These are phyloP conservation scores for Spodoptera litura DNA, from an alignment of 1,140 invertebrate genomes.

Conservation along the genomic window DNA sequence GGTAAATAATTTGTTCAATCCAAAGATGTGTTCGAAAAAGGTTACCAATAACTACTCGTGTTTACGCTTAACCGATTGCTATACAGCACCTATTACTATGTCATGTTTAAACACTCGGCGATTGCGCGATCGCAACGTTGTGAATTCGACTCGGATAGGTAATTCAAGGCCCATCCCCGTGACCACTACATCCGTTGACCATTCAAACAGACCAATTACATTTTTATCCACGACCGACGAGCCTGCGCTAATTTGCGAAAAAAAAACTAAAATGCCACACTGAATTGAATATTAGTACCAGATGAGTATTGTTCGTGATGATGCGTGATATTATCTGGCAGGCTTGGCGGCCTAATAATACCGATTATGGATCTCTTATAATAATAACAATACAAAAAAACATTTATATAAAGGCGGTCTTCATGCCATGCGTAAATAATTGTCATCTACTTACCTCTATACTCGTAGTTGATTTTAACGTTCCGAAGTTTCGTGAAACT, in stretches of 20 bases:
- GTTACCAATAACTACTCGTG: neutral
- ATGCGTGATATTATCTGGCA: neutral
- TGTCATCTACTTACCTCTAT: too few relatives aligned
- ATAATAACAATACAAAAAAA: neutral
- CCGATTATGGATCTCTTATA: neutral
- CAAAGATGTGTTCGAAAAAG: neutral
- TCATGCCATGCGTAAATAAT: too few relatives aligned
- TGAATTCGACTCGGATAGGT: slow-evolving; percentile 70
- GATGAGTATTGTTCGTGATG: neutral
- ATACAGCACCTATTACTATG: slow-evolving; percentile 50
- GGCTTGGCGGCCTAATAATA: neutral
- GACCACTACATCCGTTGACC: slow-evolving; percentile 68
- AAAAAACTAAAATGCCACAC: slow-evolving; percentile 4
- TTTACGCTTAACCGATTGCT: slow-evolving; percentile 29
- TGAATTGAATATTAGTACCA: neutral
- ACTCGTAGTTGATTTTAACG: too few relatives aligned
- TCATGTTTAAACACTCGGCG: slow-evolving; percentile 57
- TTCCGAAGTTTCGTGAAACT: too few relatives aligned
- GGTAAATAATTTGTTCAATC: neutral
- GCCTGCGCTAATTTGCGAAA: slow-evolving; percentile 24
- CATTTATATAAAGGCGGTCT: too few relatives aligned
- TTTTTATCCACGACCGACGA: slow-evolving; percentile 29
- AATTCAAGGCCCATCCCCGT: slow-evolving; percentile 77
- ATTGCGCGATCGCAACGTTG: slow-evolving; percentile 66
- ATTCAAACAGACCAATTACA: slow-evolving; percentile 61